Evolutionary conservation across 2,113 vertebrate genomes (phyloP).

Genomic region (Archilochus colubris): DNA sequence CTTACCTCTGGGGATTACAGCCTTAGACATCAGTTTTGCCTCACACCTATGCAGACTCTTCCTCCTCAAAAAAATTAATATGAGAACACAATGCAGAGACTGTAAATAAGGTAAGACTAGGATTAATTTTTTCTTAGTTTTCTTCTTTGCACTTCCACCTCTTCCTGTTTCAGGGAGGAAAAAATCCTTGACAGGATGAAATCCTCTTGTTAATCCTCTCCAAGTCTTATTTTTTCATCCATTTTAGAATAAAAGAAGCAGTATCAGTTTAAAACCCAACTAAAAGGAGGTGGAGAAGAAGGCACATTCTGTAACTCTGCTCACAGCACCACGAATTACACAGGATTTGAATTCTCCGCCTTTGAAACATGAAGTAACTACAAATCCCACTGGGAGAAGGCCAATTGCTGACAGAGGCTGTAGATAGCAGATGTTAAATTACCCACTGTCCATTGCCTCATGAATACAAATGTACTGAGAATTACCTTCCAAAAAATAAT

Average conservation of each 20-base stretch:
- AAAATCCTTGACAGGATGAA: neutral
- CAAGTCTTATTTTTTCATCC: neutral
- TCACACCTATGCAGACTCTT: neutral
- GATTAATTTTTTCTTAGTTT: neutral
- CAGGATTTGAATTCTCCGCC: conserved; percentile 15
- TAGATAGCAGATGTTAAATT: conserved; percentile 5
- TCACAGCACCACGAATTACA: neutral
- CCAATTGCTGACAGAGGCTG: neutral
- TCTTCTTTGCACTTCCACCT: neutral
- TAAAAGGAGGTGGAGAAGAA: neutral
- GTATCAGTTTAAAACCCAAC: neutral
- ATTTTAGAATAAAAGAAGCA: neutral
- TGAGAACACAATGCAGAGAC: neutral
- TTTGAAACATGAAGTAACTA: neutral
- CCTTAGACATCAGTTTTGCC: neutral
- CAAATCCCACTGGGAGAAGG: neutral
- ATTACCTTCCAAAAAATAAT: neutral
- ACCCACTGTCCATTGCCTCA: neutral
- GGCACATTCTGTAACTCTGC: neutral
- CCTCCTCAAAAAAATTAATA: neutral
- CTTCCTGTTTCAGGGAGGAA: neutral
- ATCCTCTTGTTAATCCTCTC: neutral
- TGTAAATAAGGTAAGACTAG: neutral
- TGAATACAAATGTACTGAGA: conserved; percentile 18
- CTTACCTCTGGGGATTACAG: neutral